Percentiles rank a stretch among this genome's conserved stretches.
These are phyloP conservation scores for Xylota segnis DNA, from an alignment of 2,888 invertebrate species.

Conservation along the genomic window DNA sequence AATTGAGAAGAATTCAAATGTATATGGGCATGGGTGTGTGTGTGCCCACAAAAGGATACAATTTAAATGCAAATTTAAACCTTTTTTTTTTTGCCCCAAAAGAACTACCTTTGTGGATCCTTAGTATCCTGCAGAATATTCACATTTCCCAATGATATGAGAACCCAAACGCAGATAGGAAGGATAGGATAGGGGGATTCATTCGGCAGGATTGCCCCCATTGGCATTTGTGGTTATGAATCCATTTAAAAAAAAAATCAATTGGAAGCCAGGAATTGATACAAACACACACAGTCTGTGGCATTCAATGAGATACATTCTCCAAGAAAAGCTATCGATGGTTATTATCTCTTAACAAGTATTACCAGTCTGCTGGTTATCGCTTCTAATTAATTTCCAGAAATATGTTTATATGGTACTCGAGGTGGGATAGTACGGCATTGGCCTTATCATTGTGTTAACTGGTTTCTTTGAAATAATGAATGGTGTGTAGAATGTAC, in stretches of 20 bases:
- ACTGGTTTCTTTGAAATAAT: neutral
- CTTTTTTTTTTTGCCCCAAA: conserved; percentile 51
- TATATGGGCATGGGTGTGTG: conserved; percentile 16
- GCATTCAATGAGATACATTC: conserved; percentile 7
- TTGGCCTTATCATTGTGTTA: conserved; percentile 7
- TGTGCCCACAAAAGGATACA: conserved; percentile 69
- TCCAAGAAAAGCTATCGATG: conserved; percentile 17
- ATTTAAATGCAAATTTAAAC: conserved; percentile 75
- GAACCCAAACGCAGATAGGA: conserved; percentile 46
- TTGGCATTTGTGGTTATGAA: conserved; percentile 59
- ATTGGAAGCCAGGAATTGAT: conserved; percentile 22
- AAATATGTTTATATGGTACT: neutral
- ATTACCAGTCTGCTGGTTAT: conserved; percentile 24
- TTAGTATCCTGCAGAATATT: conserved; percentile 55
- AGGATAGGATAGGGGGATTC: conserved; percentile 46
- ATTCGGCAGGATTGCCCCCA: conserved; percentile 55
- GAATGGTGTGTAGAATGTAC: conserved; percentile 5
- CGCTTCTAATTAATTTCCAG: conserved; percentile 45
- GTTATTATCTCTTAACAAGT: conserved; percentile 33
- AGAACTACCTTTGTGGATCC: conserved; percentile 52
- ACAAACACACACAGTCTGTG: conserved; percentile 31
- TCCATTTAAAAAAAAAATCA: conserved; percentile 59
- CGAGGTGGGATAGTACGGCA: neutral
- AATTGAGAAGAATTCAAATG: conserved; percentile 36
- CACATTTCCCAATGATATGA: conserved; percentile 57